These are phyloP conservation scores for Pygoscelis antarcticus DNA, from an alignment of 2,113 vertebrate genomes.

Conservation along the genomic window DNA sequence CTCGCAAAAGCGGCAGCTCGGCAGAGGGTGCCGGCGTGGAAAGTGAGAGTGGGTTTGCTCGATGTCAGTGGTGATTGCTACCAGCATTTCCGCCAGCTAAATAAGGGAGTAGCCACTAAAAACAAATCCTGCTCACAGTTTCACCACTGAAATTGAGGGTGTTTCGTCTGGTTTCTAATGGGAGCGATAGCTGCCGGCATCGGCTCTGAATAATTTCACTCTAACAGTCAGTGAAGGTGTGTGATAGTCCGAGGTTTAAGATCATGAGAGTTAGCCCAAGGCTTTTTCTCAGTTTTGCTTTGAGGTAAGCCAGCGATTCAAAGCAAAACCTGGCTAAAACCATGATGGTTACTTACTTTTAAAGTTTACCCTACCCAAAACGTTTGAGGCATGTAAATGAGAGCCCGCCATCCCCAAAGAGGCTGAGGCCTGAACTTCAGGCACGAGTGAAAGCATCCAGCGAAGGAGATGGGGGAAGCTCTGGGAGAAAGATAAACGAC, in stretches of 20 bases:
- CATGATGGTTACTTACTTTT: neutral
- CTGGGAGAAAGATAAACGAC: neutral
- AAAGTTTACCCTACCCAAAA: neutral
- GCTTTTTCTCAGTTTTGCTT: constrained; percentile 42
- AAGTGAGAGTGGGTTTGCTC: neutral
- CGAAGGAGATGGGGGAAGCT: neutral
- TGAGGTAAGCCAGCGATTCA: constrained; percentile 36
- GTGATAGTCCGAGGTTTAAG: neutral
- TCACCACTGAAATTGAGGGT: neutral
- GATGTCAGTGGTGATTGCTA: neutral
- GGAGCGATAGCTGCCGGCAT: neutral
- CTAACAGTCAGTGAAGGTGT: neutral
- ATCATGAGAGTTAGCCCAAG: neutral
- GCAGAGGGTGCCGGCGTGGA: rapidly evolving
- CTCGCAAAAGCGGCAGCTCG: rapidly evolving
- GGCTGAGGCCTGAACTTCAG: neutral
- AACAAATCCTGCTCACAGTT: neutral
- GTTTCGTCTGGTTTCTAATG: neutral
- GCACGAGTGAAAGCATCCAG: neutral
- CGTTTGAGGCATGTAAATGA: rapidly evolving
- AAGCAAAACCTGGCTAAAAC: constrained; percentile 31
- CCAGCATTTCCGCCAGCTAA: neutral
- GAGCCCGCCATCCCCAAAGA: neutral
- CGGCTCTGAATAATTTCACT: neutral
- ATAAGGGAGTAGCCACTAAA: constrained; percentile 1